Evolutionary conservation across 2,888 invertebrate genomes (phyloP).

Genomic region (Romanomermis culicivorax): DNA sequence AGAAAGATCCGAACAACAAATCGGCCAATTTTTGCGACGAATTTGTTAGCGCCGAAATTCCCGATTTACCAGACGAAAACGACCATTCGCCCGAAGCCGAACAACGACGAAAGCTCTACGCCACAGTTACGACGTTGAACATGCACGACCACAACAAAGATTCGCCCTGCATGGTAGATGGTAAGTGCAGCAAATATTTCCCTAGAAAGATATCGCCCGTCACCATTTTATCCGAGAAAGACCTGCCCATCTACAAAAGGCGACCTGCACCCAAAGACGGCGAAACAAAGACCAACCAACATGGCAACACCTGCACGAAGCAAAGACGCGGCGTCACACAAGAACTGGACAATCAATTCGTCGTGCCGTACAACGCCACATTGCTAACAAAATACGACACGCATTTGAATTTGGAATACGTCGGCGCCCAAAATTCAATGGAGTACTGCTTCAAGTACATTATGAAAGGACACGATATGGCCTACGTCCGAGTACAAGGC

Average conservation of each 20-base stretch:
- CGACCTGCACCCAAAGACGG: background rate
- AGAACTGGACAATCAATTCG: background rate
- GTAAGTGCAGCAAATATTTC: background rate
- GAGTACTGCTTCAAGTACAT: background rate
- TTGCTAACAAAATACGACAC: background rate
- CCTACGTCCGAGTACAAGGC: background rate
- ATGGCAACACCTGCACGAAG: background rate
- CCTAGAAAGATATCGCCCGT: background rate
- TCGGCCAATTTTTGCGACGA: background rate
- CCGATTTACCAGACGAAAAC: background rate
- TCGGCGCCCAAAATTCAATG: background rate
- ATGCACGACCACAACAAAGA: background rate
- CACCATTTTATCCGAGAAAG: background rate
- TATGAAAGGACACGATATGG: background rate
- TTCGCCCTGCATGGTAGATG: background rate
- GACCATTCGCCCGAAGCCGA: background rate
- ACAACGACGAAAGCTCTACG: background rate
- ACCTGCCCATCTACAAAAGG: background rate
- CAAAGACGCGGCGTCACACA: background rate
- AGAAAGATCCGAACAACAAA: background rate
- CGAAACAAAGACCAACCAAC: background rate
- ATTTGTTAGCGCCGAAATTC: background rate
- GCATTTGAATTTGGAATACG: background rate
- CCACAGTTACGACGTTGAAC: background rate
- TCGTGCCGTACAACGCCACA: background rate